A percentile compares a stretch with the other conserved stretches of the same genome.
Conservation (phyloP, 1,140 invertebrate species). For the Leptopilina boulardi region DNA sequence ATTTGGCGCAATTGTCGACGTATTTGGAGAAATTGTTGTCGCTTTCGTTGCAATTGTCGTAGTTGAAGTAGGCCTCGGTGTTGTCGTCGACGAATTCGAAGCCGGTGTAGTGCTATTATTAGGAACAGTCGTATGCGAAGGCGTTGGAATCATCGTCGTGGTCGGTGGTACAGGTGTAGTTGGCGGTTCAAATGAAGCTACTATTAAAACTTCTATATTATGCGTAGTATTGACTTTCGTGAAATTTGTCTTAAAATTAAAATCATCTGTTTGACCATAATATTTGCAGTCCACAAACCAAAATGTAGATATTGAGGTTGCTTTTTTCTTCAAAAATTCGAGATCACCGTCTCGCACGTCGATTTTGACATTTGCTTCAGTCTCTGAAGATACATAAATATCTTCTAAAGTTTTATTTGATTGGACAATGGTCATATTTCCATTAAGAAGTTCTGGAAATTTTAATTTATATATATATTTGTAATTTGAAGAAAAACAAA, state of each 20-base stretch:
- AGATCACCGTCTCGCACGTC: conserved; percentile 78
- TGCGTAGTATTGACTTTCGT: conserved; percentile 78
- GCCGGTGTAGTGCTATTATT: conserved; percentile 56
- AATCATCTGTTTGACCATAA: conserved; percentile 80
- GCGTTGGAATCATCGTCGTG: conserved; percentile 56
- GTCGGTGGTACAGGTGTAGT: conserved; percentile 72
- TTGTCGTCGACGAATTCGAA: conserved; percentile 70
- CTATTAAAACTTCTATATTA: conserved; percentile 82
- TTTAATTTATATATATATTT: neutral
- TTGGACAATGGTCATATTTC: conserved; percentile 80
- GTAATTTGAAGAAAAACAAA: too few species aligned
- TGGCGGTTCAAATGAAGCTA: conserved; percentile 81
- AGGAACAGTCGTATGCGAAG: conserved; percentile 57
- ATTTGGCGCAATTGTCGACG: conserved; percentile 49
- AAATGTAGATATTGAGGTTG: conserved; percentile 81
- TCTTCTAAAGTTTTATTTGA: conserved; percentile 76
- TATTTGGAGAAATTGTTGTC: conserved; percentile 47
- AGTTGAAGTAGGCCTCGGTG: conserved; percentile 68
- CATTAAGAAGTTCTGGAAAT: conserved; percentile 79
- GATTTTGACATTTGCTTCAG: conserved; percentile 78
- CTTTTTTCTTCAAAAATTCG: conserved; percentile 78
- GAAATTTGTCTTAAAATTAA: conserved; percentile 80
- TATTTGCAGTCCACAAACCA: conserved; percentile 88
- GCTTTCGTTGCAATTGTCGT: conserved; percentile 49
- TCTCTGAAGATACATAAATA: conserved; percentile 80